Conservation (phyloP, 37 sponge, comb jelly and placozoan species). For the Chondrosia reniformis region DNA sequence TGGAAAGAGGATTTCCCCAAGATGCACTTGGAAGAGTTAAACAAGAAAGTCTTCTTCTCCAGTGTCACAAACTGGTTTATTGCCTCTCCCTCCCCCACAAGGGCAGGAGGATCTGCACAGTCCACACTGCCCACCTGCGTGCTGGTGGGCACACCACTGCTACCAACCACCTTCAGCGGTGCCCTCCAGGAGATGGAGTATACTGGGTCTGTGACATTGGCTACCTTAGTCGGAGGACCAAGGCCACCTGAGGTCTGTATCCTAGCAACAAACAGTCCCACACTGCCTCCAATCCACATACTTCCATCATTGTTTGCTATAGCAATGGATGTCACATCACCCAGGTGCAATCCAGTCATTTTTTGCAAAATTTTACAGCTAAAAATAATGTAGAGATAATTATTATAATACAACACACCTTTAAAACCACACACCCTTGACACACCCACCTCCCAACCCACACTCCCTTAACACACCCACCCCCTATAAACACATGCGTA, state of each 20-base stretch:
- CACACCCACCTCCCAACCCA: background rate
- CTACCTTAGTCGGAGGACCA: background rate
- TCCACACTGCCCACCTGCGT: background rate
- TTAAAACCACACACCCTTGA: too few relatives aligned
- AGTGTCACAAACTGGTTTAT: too few relatives aligned
- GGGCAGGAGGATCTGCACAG: background rate
- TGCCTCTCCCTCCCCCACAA: background rate
- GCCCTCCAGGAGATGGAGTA: slow-evolving; percentile 9
- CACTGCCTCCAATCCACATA: slow-evolving; percentile 64
- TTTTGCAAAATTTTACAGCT: slow-evolving; percentile 25
- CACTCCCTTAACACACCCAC: background rate
- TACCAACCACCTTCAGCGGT: background rate
- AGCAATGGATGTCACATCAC: slow-evolving; percentile 2
- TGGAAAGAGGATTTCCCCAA: background rate
- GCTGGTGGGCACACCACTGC: background rate
- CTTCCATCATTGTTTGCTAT: slow-evolving; percentile 27
- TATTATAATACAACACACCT: background rate
- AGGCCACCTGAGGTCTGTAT: background rate
- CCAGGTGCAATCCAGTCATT: slow-evolving; percentile 3
- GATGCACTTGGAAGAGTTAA: background rate
- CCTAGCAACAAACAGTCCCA: slow-evolving; percentile 36
- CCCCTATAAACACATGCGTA: too few relatives aligned
- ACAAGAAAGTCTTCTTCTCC: background rate
- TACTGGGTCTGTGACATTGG: background rate
- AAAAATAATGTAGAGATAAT: too few relatives aligned